phyloP scores from a whole-genome alignment of 2,888 invertebrate genomes.

The Athalia rosae region DNA sequence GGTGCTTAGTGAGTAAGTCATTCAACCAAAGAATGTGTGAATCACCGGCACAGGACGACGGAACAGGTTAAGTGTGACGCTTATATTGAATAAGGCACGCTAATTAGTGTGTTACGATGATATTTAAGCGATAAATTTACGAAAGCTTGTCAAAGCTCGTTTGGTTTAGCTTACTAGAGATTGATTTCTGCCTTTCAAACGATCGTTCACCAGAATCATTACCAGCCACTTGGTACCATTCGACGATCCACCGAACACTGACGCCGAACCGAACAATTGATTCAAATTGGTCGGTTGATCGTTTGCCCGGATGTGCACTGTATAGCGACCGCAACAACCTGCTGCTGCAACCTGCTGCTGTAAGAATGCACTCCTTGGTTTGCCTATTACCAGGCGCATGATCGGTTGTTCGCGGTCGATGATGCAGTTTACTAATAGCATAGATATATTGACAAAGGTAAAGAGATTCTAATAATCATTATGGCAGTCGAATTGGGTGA shows the following conservation, averaged over 20 bases:
- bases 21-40: slow-evolving; percentile 3
- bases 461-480: no score
- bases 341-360: no score
- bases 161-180: neutral
- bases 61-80: slow-evolving; percentile 15
- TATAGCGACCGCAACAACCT: neutral
- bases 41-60: slow-evolving; percentile 7
- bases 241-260: no score
- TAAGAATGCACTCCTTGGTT: neutral
- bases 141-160: neutral
- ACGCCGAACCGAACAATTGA: no score
- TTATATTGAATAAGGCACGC: neutral
- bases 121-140: neutral
- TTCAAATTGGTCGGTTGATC: no score
- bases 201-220: neutral
- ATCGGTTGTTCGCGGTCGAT: neutral
- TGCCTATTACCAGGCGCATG: neutral
- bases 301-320: no score
- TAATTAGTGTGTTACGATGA: neutral
- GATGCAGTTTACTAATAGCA: neutral
- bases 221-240: no score
- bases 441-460: no score
- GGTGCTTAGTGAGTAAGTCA: neutral
- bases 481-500: no score
- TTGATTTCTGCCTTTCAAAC: slow-evolving; percentile 18